Conservation (phyloP, 2,113 vertebrate species). For the Aphelocoma coerulescens region DNA sequence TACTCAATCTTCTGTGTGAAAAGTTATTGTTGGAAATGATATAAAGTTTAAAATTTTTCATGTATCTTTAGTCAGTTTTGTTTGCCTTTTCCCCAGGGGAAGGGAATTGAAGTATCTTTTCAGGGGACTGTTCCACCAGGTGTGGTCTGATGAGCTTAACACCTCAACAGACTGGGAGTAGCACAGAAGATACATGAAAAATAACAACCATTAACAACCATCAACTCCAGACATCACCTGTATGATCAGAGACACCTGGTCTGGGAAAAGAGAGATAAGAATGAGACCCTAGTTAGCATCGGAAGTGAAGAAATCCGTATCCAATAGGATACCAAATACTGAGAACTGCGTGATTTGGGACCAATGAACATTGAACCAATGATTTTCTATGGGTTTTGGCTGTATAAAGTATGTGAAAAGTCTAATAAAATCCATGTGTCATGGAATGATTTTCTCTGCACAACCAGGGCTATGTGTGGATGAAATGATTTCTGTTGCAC, state of each 20-base stretch:
- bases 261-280: background rate
- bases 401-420: background rate
- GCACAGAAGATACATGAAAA: background rate
- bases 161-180: background rate
- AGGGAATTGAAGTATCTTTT: background rate
- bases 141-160: rapidly evolving
- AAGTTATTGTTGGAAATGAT: background rate
- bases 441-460: background rate
- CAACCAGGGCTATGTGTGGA: rapidly evolving
- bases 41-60: background rate
- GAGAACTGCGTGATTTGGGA: background rate
- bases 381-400: background rate
- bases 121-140: background rate
- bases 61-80: background rate
- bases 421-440: background rate
- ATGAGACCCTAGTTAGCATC: background rate
- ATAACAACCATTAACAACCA: background rate
- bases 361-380: background rate
- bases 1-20: background rate
- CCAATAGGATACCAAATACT: background rate
- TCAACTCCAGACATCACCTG: background rate
- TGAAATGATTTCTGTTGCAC: background rate
- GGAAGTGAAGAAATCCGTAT: rapidly evolving
- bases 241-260: background rate
- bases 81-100: background rate